Evolutionary conservation across 2,113 vertebrate genomes (phyloP), one percentile per base, ranked within the genome.

Genomic region (Epinephelus fuscoguttatus): DNA sequence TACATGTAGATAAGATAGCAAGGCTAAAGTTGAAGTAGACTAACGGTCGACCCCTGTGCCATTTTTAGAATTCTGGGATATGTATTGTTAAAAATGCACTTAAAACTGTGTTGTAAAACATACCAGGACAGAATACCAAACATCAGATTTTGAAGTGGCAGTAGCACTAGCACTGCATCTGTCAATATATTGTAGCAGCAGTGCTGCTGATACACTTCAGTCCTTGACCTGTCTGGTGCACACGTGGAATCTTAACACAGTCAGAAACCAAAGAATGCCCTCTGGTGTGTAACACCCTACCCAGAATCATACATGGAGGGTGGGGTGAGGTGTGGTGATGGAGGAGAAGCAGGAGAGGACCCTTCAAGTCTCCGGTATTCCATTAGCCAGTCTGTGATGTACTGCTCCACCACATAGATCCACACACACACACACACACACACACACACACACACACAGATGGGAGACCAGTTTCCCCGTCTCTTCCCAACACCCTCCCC

Each of bases 341-440:
- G 52, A 87, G 77, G 76, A 71, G 82, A 66, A 57, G 75, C 63
- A n/a, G 47, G 68, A 83, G 79, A 85, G 81, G 90, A 93, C 85
- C 90, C 91, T 92, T 94, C 92, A 94, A 88, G 76, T 87, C 84
- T 61, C 59, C 70, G 33, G 79, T 85, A 90, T 94, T 94, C 93
- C 91, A 93, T 94, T 94, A 94, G 88, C 87, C 55, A 5, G 60
- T 70, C 75, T 67, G 87, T 94, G 93, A 95, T 94, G 88, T 91
- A 93, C 79, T 88, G 90, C 89, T 73, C 76, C n/a, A 70, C 82
- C 59, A 75, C 76, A 80, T 69, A 78, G 61, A 77, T 62, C 72
- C 82, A 81, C 64, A 82, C 74, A 75, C 78, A 75, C 76, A 70
- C 80, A 76, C 66, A 78, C 70, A 74, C 84, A 81, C 61, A 81